Percentiles rank a stretch among this genome's conserved stretches.
phyloP scores from a whole-genome alignment of 2,113 vertebrate species.

The Scomber scombrus region DNA sequence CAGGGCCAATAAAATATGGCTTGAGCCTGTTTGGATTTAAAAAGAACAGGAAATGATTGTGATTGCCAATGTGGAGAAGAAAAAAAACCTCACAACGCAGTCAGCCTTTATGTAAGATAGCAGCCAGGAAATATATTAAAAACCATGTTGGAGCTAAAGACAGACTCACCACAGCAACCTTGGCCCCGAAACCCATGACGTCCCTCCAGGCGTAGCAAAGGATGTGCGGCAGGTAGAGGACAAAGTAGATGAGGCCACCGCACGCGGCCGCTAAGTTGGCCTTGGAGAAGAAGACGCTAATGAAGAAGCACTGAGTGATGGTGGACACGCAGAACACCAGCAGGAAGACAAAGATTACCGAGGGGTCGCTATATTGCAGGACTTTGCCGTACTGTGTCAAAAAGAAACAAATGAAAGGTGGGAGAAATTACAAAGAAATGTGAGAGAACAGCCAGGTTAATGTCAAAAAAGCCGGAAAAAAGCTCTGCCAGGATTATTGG shows the following conservation, averaged over 20 bases:
- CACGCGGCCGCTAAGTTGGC: slow-evolving; percentile 97
- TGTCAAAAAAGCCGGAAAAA: neutral
- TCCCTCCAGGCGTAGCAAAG: slow-evolving; percentile 96
- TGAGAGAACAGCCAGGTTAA: neutral
- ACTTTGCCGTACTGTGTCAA: slow-evolving; percentile 90
- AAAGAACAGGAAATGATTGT: neutral
- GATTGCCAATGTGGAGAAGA: neutral
- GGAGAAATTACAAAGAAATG: neutral
- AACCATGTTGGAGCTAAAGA: slow-evolving; percentile 28
- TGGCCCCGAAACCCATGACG: slow-evolving; percentile 88
- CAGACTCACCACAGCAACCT: slow-evolving; percentile 90
- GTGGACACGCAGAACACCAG: slow-evolving; percentile 92
- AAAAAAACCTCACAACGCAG: neutral
- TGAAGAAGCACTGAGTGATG: slow-evolving; percentile 96
- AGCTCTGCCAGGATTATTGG: neutral
- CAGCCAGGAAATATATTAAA: slow-evolving; percentile 44
- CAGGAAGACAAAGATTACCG: slow-evolving; percentile 94
- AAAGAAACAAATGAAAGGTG: slow-evolving; percentile 8
- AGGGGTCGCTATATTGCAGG: slow-evolving; percentile 95
- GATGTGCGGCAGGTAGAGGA: slow-evolving; percentile 93
- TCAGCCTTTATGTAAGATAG: slow-evolving; percentile 8
- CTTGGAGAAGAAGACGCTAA: slow-evolving; percentile 96
- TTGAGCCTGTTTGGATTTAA: slow-evolving; percentile 11
- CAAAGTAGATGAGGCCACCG: slow-evolving; percentile 96
- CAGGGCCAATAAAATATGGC: slow-evolving; percentile 27